Percentiles rank a stretch among this genome's conserved stretches.
phyloP scores from a whole-genome alignment of 2,113 vertebrate genomes.

The Bubo bubo region DNA sequence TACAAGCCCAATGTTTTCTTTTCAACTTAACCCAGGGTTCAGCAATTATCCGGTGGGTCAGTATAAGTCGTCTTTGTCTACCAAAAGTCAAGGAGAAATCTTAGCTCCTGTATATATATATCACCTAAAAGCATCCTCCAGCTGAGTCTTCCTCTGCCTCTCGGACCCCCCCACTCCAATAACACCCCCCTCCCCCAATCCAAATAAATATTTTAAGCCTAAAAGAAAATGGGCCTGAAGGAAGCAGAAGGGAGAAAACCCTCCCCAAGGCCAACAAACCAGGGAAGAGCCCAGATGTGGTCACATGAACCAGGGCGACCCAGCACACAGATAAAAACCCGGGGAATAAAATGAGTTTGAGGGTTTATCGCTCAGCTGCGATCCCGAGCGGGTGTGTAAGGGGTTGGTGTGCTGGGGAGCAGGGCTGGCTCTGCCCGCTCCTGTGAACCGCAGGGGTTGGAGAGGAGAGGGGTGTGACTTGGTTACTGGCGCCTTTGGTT shows the following conservation, averaged over 20 bases:
- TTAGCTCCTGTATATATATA: neutral
- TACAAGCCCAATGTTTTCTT: slow-evolving; percentile 9
- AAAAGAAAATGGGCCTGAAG: neutral
- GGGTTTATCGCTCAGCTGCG: neutral
- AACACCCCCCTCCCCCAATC: neutral
- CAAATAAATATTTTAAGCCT: neutral
- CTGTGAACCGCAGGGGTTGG: neutral
- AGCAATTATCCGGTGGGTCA: neutral
- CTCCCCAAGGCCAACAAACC: neutral
- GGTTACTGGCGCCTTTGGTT: neutral
- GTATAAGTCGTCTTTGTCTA: neutral
- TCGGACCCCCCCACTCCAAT: neutral
- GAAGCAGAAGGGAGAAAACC: neutral
- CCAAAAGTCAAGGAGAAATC: slow-evolving; percentile 6
- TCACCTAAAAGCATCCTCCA: neutral
- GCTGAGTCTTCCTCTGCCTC: neutral
- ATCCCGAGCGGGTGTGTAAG: neutral
- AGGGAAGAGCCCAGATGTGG: neutral
- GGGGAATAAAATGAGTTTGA: neutral
- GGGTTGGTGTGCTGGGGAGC: neutral
- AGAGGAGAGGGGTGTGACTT: neutral
- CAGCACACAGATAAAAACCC: neutral
- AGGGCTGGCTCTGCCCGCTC: neutral
- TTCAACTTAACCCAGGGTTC: slow-evolving; percentile 40
- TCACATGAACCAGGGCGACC: neutral